phyloP scores from a whole-genome alignment of 1,140 invertebrate species.

The Hyposmocoma kahamanoa region DNA sequence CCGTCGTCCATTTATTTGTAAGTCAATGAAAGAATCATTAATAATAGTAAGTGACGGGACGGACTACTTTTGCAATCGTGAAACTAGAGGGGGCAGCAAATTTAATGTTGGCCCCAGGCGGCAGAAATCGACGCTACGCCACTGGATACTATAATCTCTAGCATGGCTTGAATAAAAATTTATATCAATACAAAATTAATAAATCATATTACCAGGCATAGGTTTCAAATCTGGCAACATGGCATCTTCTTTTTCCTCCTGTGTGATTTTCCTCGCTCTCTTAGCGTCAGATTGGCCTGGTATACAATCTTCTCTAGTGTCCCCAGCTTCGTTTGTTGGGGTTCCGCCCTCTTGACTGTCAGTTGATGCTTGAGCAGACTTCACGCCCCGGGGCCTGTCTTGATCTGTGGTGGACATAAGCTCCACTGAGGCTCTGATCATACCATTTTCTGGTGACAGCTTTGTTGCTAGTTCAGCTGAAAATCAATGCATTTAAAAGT shows the following conservation, averaged over 20 bases:
- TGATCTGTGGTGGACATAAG: constrained; percentile 78
- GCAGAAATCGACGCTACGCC: too few relatives aligned
- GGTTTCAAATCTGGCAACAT: constrained; percentile 89
- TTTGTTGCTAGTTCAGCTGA: constrained; percentile 48
- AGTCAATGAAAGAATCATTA: too few relatives aligned
- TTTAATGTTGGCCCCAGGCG: too few relatives aligned
- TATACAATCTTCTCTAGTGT: constrained; percentile 42
- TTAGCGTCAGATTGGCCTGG: constrained; percentile 57
- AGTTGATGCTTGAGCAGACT: constrained; percentile 19
- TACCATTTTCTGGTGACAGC: constrained; percentile 77
- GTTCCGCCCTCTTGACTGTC: constrained; percentile 20
- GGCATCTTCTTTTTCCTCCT: constrained; percentile 79
- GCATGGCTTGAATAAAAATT: too few relatives aligned
- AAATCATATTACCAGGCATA: constrained; percentile 72
- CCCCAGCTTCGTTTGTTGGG: constrained; percentile 9
- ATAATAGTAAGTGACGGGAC: too few relatives aligned
- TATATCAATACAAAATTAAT: too few relatives aligned
- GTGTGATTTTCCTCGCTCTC: constrained; percentile 41
- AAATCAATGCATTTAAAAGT: constrained; percentile 18
- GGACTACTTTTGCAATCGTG: too few relatives aligned
- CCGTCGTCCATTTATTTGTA: too few relatives aligned
- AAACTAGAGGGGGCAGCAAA: too few relatives aligned
- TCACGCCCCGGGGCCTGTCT: constrained; percentile 75
- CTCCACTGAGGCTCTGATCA: constrained; percentile 82
- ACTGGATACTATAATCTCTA: too few relatives aligned